These are phyloP conservation scores for Pyrochroa serraticornis DNA, from an alignment of 2,888 invertebrate species.

Conservation along the genomic window DNA sequence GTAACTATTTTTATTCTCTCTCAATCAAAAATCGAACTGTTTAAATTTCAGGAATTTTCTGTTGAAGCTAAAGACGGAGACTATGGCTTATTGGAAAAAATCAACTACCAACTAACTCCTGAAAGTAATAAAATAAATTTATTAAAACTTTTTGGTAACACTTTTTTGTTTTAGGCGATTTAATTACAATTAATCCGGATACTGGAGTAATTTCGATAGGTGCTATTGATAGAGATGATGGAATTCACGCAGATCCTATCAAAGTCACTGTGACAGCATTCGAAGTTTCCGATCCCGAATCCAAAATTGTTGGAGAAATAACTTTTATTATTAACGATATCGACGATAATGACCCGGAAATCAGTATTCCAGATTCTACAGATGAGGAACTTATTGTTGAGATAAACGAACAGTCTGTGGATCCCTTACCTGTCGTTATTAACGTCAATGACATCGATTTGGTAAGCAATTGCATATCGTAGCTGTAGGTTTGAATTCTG, in stretches of 20 bases:
- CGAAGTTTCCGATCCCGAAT: conserved; percentile 44
- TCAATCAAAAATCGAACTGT: background rate
- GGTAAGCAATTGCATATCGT: conserved; percentile 39
- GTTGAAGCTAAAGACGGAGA: conserved; percentile 68
- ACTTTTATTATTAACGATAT: conserved; percentile 60
- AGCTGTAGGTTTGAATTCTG: too few species aligned
- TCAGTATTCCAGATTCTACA: conserved; percentile 40
- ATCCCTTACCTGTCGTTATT: conserved; percentile 59
- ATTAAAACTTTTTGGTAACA: conserved; percentile 46
- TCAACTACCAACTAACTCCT: conserved; percentile 61
- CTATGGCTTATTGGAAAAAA: conserved; percentile 62
- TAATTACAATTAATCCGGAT: conserved; percentile 38
- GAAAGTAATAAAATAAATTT: conserved; percentile 34
- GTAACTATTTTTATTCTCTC: too few species aligned
- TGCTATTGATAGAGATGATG: conserved; percentile 53
- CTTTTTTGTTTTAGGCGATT: conserved; percentile 28
- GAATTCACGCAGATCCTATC: conserved; percentile 33
- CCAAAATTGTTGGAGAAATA: conserved; percentile 39
- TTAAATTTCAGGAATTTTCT: conserved; percentile 9
- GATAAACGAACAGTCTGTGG: conserved; percentile 53
- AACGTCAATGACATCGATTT: conserved; percentile 56
- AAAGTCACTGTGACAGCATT: conserved; percentile 50
- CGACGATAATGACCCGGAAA: conserved; percentile 71
- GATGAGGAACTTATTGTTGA: background rate
- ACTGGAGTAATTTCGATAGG: conserved; percentile 48